phyloP scores from a whole-genome alignment of 2,888 invertebrate genomes.

The Gnatocerus cornutus region DNA sequence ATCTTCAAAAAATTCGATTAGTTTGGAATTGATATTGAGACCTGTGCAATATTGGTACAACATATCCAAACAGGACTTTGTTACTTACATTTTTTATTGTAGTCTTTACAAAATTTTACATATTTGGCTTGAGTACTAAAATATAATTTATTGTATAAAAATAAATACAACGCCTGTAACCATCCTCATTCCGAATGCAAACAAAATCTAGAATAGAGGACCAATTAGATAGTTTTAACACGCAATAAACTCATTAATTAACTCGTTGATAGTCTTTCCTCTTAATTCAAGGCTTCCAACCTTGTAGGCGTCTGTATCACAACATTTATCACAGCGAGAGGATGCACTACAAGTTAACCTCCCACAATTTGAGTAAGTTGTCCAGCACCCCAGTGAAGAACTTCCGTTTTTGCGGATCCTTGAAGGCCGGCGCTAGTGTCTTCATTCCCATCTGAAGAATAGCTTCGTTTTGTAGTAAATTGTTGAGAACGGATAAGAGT shows the following conservation, averaged over 20 bases:
- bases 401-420: constrained; percentile 81
- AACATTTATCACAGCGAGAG: constrained; percentile 48
- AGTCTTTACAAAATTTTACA: constrained; percentile 40
- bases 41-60: constrained; percentile 12
- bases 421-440: constrained; percentile 85
- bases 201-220: constrained; percentile 34
- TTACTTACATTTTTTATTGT: constrained; percentile 17
- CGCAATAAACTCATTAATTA: constrained; percentile 33
- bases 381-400: constrained; percentile 93
- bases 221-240: constrained; percentile 35
- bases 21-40: constrained; percentile 40
- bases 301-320: constrained; percentile 44
- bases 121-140: constrained; percentile 42
- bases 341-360: constrained; percentile 82
- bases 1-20: constrained; percentile 78
- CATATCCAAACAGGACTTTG: background rate
- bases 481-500: constrained; percentile 81
- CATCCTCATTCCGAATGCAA: constrained; percentile 40
- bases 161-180: constrained; percentile 25
- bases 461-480: constrained; percentile 86
- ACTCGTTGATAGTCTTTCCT: constrained; percentile 40
- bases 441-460: constrained; percentile 87
- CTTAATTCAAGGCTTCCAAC: constrained; percentile 56
- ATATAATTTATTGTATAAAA: constrained; percentile 33
- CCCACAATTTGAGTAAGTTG: constrained; percentile 93